Evolutionary conservation across 2,113 vertebrate species (phyloP).

Genomic region (Aegotheles bennettii): DNA sequence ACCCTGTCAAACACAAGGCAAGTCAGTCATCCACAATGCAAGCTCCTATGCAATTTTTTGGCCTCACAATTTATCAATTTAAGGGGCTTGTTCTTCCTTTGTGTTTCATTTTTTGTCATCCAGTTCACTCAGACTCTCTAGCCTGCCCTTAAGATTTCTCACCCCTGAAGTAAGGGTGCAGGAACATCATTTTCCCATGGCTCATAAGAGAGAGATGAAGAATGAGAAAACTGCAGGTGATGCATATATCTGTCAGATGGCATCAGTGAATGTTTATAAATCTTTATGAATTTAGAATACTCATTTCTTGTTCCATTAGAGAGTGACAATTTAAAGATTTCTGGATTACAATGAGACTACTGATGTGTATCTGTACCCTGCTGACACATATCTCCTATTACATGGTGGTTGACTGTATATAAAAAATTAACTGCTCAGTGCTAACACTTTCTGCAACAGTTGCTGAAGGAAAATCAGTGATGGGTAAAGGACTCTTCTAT

Average conservation of each 20-base stretch:
- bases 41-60: neutral
- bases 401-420: neutral
- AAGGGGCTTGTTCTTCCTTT: neutral
- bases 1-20: neutral
- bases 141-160: slow-evolving; percentile 26
- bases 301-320: slow-evolving; percentile 58
- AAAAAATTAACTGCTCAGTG: slow-evolving; percentile 47
- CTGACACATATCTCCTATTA: slow-evolving; percentile 28
- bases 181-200: slow-evolving; percentile 8
- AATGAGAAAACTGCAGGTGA: slow-evolving; percentile 9
- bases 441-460: neutral
- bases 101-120: slow-evolving; percentile 2
- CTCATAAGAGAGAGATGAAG: neutral
- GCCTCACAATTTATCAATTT: neutral
- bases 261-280: slow-evolving; percentile 39
- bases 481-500: neutral
- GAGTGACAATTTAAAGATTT: slow-evolving; percentile 54
- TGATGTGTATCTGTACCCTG: slow-evolving; percentile 14
- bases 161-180: neutral
- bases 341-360: neutral
- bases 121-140: neutral
- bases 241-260: slow-evolving; percentile 29
- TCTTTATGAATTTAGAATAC: slow-evolving; percentile 49
- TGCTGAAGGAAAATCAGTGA: slow-evolving; percentile 35
- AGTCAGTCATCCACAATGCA: neutral